Evolutionary conservation across 2,797 vertebrate genomes (phyloP).

Genomic region (Gambelia wislizenii): DNA sequence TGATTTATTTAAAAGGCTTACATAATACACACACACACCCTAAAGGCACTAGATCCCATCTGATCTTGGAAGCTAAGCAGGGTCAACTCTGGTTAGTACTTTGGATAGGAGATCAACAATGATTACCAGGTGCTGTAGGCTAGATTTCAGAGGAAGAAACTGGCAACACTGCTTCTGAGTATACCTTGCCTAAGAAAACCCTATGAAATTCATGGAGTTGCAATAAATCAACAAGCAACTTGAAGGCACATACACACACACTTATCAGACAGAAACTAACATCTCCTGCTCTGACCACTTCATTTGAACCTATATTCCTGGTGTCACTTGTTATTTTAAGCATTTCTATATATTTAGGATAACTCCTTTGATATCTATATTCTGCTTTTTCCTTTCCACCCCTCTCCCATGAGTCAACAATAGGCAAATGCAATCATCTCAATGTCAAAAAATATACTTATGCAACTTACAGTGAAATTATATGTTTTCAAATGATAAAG

Average conservation of each 20-base stretch:
- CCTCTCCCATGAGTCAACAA: background rate
- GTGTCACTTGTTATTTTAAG: background rate
- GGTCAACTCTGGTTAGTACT: too few species aligned
- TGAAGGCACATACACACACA: background rate
- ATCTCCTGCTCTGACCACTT: background rate
- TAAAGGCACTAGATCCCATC: too few species aligned
- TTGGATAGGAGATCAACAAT: too few species aligned
- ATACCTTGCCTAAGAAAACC: too few species aligned
- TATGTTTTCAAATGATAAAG: constrained; percentile 75
- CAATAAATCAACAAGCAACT: too few species aligned
- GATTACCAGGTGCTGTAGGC: too few species aligned
- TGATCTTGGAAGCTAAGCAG: too few species aligned
- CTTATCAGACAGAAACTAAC: too few species aligned
- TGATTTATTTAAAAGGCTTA: background rate
- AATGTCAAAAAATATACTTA: background rate
- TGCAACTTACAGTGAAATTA: constrained; percentile 58
- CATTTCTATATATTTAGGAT: background rate
- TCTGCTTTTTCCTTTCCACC: background rate
- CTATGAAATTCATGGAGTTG: too few species aligned
- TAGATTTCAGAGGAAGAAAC: too few species aligned
- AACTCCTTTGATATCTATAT: background rate
- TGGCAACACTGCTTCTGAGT: too few species aligned
- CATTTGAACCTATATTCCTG: background rate
- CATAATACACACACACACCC: background rate
- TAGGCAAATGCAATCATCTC: background rate